phyloP scores from a whole-genome alignment of 1,140 invertebrate genomes.

The Drosophila nikananu region DNA sequence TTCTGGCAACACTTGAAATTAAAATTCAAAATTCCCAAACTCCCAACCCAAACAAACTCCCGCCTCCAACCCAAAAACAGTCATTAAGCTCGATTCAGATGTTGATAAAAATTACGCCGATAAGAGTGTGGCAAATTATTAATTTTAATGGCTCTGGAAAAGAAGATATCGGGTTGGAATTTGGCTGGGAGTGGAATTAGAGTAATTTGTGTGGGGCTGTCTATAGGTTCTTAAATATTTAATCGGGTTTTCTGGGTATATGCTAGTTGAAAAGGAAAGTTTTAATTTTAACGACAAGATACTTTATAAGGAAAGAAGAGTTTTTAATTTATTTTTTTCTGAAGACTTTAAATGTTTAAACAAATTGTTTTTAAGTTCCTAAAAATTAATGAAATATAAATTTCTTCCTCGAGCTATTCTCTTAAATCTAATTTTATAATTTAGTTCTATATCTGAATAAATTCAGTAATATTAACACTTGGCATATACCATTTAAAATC shows the following conservation, averaged over 20 bases:
- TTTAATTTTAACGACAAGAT: too few species aligned
- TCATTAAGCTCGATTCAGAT: conserved; percentile 68
- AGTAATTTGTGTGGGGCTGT: conserved; percentile 20
- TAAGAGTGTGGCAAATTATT: conserved; percentile 74
- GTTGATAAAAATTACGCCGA: conserved; percentile 69
- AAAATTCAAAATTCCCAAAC: conserved; percentile 67
- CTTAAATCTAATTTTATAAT: too few species aligned
- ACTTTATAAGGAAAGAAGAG: too few species aligned
- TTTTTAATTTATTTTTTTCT: too few species aligned
- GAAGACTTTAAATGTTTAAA: too few species aligned
- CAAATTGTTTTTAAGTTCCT: too few species aligned
- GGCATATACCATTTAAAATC: not conserved
- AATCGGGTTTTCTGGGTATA: not conserved
- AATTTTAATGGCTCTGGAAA: conserved; percentile 67
- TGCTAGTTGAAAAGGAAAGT: not conserved
- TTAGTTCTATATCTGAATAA: too few species aligned
- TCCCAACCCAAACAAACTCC: not conserved
- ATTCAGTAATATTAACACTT: not conserved
- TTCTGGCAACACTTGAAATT: conserved; percentile 68
- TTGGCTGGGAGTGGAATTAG: conserved; percentile 28
- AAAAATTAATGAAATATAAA: too few species aligned
- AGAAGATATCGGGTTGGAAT: conserved; percentile 50
- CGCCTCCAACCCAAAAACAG: conserved; percentile 2
- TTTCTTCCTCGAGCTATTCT: too few species aligned
- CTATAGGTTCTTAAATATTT: not conserved